Percentiles rank a stretch among this genome's conserved stretches.
Evolutionary conservation across 2,797 vertebrate species (phyloP).

Genomic region (Liasis olivaceus): DNA sequence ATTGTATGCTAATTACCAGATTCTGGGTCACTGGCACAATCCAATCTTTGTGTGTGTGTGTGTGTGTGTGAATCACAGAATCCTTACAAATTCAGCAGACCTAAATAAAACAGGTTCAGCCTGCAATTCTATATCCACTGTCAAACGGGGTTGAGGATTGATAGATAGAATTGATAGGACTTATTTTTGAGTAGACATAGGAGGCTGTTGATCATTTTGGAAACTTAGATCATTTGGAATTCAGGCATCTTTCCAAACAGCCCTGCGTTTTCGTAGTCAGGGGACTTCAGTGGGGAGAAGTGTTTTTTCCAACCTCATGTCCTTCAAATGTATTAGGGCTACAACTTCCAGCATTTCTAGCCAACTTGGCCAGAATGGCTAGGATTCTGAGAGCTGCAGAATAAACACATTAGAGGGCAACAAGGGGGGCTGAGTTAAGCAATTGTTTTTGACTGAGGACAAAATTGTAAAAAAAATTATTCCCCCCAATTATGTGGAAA

Average conservation of each 20-base stretch:
- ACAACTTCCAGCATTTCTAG: not conserved
- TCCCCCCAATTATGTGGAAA: not conserved
- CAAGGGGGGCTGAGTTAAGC: not conserved
- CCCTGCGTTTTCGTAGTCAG: not conserved
- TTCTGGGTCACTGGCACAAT: not conserved
- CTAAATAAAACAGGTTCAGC: not conserved
- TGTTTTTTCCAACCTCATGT: not conserved
- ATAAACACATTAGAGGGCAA: not conserved
- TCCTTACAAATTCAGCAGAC: not conserved
- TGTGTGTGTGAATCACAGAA: not conserved
- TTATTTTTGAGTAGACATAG: not conserved
- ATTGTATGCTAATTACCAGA: not conserved
- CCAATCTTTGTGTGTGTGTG: not conserved
- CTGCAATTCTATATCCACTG: not conserved
- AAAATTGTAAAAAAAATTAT: not conserved
- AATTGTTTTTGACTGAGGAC: not conserved
- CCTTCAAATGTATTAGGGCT: not conserved
- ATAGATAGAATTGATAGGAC: not conserved
- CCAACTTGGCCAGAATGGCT: not conserved
- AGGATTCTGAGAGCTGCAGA: not conserved
- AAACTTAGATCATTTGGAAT: not conserved
- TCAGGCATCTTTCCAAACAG: not conserved
- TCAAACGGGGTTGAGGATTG: not conserved
- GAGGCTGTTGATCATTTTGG: not conserved
- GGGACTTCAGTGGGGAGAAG: not conserved